Conservation (phyloP, 2,888 invertebrate genomes). For the Lapara coniferarum region DNA sequence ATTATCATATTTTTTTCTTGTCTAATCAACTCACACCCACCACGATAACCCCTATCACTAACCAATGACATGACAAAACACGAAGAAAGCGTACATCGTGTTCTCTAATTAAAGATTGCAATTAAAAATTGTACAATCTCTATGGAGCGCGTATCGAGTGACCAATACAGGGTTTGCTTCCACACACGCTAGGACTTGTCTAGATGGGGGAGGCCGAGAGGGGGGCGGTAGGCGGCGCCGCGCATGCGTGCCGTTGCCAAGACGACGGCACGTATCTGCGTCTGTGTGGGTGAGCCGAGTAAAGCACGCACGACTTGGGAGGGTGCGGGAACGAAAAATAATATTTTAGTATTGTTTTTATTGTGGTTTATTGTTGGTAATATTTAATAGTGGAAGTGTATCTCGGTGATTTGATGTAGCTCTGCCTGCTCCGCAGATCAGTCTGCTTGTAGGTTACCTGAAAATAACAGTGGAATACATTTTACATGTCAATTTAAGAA, state of each 20-base stretch:
- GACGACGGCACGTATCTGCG: constrained; percentile 84
- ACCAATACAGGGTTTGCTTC: constrained; percentile 63
- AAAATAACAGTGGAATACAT: not conserved
- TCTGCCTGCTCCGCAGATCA: too few species aligned
- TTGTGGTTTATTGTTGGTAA: not conserved
- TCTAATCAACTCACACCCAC: too few species aligned
- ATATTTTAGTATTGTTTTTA: constrained; percentile 17
- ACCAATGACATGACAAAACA: not conserved
- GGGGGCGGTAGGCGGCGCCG: constrained; percentile 77
- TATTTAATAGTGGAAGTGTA: too few species aligned
- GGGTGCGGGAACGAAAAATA: constrained; percentile 32
- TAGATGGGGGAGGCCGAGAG: constrained; percentile 44
- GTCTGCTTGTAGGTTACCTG: not conserved
- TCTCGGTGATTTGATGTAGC: not conserved
- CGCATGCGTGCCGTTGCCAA: constrained; percentile 85
- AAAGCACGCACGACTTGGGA: constrained; percentile 14
- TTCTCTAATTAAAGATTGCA: constrained; percentile 7
- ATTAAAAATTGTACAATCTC: constrained; percentile 26
- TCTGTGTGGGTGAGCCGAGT: constrained; percentile 59
- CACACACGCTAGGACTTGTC: constrained; percentile 39
- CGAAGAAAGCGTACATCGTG: not conserved
- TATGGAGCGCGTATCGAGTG: constrained; percentile 50
- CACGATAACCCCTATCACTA: not conserved
- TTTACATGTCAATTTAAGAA: not conserved
- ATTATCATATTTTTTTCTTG: not conserved